Evolutionary conservation across 2,888 invertebrate species (phyloP), one percentile per base, ranked within the genome.

Genomic region (Drosophila anceps): DNA sequence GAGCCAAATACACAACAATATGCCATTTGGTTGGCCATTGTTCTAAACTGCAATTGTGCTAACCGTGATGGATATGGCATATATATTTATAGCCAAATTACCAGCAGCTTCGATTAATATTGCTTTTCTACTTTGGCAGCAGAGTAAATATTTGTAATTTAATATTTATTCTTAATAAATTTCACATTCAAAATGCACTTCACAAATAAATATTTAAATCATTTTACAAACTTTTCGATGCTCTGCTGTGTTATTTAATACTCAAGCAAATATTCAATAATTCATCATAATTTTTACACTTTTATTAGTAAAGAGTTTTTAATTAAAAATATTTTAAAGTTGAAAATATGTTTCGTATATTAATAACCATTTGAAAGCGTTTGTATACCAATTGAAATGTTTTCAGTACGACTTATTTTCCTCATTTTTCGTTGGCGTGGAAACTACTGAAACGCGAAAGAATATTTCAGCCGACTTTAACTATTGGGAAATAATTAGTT

Each of bases 1-100:
- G 55, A 31, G 44, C 69, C 54, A 61, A 69, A 61, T 27, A 24
- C 35, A 48, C 55, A 24, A 64, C 35, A 64, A 48, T 51, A 41
- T 65, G 61, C 35, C 58, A 33, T 43, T 58, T 44, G 9, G 7
- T 9, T 24, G 13, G 29, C 31, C 57, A 59, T 73, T 73, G 74
- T 73, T 61, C 48, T 44, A 29, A 57, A 54, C 24, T 41, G 53
- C 33, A 53, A 54, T 41, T 27, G 35, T 35, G 35, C 46, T 33
- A 24, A 24, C 35, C 13, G 15, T 20, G 64, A 15, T 13, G 20
- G 20, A n/a, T 24, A 43, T 20, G 6, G 6, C 43, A 13, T 13
- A 0, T 37, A 18, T 3, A 31, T 27, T 12, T 12, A 12, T 33
- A 35, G 31, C 13, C 31, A 31, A 43, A 41, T 20, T 31, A 15